Base-by-base conservation (phyloP, 2,888 invertebrate species). In the Melanostoma mellinum region DNA sequence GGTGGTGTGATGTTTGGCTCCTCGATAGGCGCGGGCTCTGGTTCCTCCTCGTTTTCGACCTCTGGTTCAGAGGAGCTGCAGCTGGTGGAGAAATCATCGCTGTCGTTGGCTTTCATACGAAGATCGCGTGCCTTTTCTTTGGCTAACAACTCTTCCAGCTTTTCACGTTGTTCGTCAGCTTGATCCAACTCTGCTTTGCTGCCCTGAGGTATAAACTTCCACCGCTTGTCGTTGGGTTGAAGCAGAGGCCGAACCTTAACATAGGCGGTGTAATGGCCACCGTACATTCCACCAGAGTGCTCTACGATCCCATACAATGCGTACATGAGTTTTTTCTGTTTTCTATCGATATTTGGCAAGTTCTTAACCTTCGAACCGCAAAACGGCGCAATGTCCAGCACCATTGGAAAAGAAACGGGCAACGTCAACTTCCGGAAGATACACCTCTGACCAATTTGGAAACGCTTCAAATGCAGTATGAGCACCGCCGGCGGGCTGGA, bases 231-330 rank as follows among this genome's bases (percentile, higher is more conserved):
- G n/a, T 93, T 93, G 0, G 92, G 89, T 38, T 92, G 91, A 42
- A 95, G 90, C 5, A 93, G 93, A 30, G 93, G 91, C n/a, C 96
- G 92, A 6, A 97, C 96, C 92, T 98, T 98, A 2, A 99, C 97
- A 89, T 97, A 99, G 4, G 99, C 98, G 0, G 98, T 97, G 89
- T 99, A 99, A 86, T 94, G 94, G 0, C 94, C 94, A 3, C 97
- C 97, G 88, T 96, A 95, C 90, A 99, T 94, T 3, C 96, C 95
- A 0, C 99, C 99, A 68, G 96, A 95, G 89, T 99, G 99, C 89
- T 97, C 98, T 2, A 99, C 98, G 0, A 99, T 95, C 0, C 98
- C 99, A 88, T 98, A 99, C 67, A 99, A 92, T 0, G 97, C 95
- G 90, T 99, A 99, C 36, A 97, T 91, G 46, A 98, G 92, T 88